Base-by-base conservation (phyloP, 2,113 vertebrate genomes). In the Arothron firmamentum region DNA sequence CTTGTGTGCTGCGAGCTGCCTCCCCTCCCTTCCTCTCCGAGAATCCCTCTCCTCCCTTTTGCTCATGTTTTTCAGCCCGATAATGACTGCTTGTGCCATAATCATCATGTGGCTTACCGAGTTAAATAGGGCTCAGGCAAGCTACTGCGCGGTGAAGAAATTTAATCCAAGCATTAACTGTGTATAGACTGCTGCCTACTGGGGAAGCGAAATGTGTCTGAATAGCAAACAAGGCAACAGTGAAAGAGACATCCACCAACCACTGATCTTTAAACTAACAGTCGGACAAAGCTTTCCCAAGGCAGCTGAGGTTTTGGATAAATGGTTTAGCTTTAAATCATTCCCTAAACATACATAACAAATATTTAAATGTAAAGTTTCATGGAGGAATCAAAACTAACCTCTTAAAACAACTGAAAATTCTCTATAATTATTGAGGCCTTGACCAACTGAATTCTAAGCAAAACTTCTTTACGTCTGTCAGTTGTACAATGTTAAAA, bases 121-220 rank as follows among this genome's bases (percentile, higher is more conserved):
- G 86, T 88, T 87, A 88, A 90, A 88, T 86, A 82, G 84, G 80
- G 78, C 84, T 90, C 85, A 88, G 83, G 87, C 67, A 78, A 75
- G 86, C 86, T 81, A 78, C 88, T 81, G 86, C 71, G 82, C 85
- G 79, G 79, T 80, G 84, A 85, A 85, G 84, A 85, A 88, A 90
- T 89, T 85, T 79, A 88, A 88, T 88, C 80, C 78, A 78, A 75
- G 78, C 75, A 79, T 87, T 89, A 81, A 81, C 75, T 56, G 74
- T 69, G 28, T 74, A 67, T 78, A 79, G 77, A 84, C 74, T 79
- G 49, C 68, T 56, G 61, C 67, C 70, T 69, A 70, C 68, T 72
- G 74, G 78, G 76, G 56, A 70, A 49, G 74, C 57, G 65, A 69
- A 76, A 81, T 70, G 69, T 13, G 38, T 66, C 59, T 70, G 57